Base-by-base conservation (phyloP, 2,113 vertebrate genomes). In the Herpetotheres cachinnans region DNA sequence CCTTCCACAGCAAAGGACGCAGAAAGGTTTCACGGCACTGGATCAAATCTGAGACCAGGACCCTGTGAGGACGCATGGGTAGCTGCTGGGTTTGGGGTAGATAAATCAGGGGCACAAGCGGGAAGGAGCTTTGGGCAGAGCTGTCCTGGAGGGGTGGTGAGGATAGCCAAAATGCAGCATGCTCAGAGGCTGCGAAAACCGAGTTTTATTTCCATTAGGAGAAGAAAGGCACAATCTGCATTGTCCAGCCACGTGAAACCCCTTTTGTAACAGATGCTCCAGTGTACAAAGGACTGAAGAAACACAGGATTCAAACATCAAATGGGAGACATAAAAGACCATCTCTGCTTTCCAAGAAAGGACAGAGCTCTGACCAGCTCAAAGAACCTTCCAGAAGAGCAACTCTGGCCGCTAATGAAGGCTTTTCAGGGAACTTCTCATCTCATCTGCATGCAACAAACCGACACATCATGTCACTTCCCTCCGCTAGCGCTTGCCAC, bases 311-410 rank as follows among this genome's bases (percentile, higher is more conserved):
- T 82, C 61, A n/a, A 82, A 55, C 82, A 84, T 71, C 92, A 63
- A 62, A 78, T 13, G 20, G 73, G 73, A 90, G 46, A 47, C 79
- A 84, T 50, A 86, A 73, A 86, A 67, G 85, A 95, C 30, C 50
- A 83, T 32, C 56, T 84, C 83, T 63, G 76, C 92, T 97, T 91
- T 92, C 83, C 81, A 89, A 92, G 95, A 90, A 95, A 91, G 69
- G 81, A 47, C 63, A 0, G 2, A 79, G 83, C 90, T 65, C 76
- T 49, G 67, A 81, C 52, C 80, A 92, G 73, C 77, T 82, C 8
- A 0, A 71, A 56, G 80, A 94, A 91, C 24, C 65, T 86, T 97
- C 95, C 80, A 84, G 92, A 96, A 96, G 24, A 86, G 52, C 42
- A 86, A 61, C 30, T 74, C 83, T 9, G 36, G 82, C 72, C 86